These are phyloP conservation scores for Andrena trimmerana DNA, from an alignment of 2,888 invertebrate species.

Conservation along the genomic window DNA sequence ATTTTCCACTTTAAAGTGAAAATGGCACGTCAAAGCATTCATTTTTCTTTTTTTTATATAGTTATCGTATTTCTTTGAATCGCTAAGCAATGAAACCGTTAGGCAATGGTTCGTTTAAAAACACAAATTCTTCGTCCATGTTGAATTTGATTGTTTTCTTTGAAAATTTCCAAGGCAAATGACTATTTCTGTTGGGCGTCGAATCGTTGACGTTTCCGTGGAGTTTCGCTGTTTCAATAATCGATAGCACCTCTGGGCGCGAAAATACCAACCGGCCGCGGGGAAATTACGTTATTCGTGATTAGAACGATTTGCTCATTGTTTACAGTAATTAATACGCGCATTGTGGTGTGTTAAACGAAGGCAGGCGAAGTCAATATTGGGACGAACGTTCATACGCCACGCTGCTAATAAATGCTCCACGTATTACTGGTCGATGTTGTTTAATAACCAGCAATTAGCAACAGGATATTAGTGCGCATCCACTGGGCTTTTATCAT, in stretches of 20 bases:
- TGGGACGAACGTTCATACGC: conserved; percentile 25
- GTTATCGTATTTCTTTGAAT: no score
- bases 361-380: conserved; percentile 55
- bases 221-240: conserved; percentile 22
- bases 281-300: conserved; percentile 66
- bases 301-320: conserved; percentile 73
- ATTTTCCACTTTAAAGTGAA: background rate
- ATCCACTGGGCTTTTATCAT: conserved; percentile 70
- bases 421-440: conserved; percentile 59
- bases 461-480: conserved; percentile 72
- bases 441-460: conserved; percentile 73
- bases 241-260: background rate
- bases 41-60: no score
- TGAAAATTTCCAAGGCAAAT: no score
- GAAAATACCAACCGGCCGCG: conserved; percentile 49
- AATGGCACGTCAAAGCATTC: background rate
- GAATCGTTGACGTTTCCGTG: background rate
- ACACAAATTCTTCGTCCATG: no score
- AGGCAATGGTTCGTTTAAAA: no score
- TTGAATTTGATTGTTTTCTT: no score
- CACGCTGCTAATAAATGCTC: conserved; percentile 60
- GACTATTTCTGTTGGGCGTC: background rate
- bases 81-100: no score
- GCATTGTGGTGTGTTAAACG: conserved; percentile 49
- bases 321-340: conserved; percentile 73